Base-by-base conservation (phyloP, 2,113 vertebrate genomes). In the Dipodomys merriami region DNA sequence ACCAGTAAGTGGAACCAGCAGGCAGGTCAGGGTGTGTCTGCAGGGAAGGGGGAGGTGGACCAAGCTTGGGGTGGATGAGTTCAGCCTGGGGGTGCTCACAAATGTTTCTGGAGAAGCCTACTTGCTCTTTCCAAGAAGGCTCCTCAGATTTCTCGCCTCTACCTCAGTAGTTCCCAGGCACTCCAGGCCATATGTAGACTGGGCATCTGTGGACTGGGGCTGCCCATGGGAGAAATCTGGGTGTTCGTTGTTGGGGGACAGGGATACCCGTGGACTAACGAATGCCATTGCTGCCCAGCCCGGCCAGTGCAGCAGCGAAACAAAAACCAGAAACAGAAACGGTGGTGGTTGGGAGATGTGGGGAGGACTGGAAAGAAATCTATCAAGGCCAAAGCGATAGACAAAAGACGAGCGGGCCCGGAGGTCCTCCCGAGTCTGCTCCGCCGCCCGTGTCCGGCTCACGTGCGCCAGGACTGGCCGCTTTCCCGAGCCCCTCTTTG, bases 331-430 rank as follows among this genome's bases (percentile, higher is more conserved):
- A 23, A 64, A 64, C 19, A 23, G 30, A 33, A 16, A 33, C 46
- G 46, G 30, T 35, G 39, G 7, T 3, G 19, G 33, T n/a, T 20
- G 20, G 13, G 7, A 23, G 2, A 15, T 33, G 35, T 57, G 23
- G n/a, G 22, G 27, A 90, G 44, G 30, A 20, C 46, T 7, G 68
- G n/a, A 86, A 93, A 86, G 53, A 68, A 81, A 93, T n/a, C 64
- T 85, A 89, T 33, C n/a, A 25, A 60, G 87, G 83, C 74, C 60
- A 53, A 78, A 86, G 60, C 77, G 62, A 91, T 44, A 79, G 76
- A 96, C 96, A 96, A 96, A 91, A 96, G 92, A 69, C 83, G 8
- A 1, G 2, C 65, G n/a, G 60, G 91, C 88, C 90, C 94, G 67
- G 33, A 39, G 4, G 12, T 90, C 72, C 80, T 82, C 68, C 10